Evolutionary conservation across 2,888 invertebrate species (phyloP).

Genomic region (Aspidiotus rigidus): DNA sequence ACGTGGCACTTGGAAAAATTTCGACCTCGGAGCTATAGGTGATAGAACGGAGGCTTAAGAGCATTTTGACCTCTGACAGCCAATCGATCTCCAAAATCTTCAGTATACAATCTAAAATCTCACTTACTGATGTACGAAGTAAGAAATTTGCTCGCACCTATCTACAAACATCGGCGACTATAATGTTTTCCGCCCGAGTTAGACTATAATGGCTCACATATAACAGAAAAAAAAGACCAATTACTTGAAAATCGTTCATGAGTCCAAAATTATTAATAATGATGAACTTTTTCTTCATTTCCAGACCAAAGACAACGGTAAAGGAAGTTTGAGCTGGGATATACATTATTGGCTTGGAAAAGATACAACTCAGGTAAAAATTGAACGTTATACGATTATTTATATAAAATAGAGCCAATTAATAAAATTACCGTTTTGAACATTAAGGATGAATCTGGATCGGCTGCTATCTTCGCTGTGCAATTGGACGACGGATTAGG

Average conservation of each 20-base stretch:
- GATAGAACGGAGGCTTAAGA: no score
- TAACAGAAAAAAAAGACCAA: background rate
- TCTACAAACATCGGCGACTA: no score
- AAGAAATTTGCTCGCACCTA: no score
- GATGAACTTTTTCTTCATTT: slow-evolving; percentile 38
- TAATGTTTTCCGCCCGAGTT: background rate
- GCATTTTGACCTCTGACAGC: no score
- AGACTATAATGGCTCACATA: background rate
- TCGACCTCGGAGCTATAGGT: no score
- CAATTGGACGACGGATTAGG: slow-evolving; percentile 74
- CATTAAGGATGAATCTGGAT: slow-evolving; percentile 58
- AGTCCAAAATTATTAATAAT: background rate
- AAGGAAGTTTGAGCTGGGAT: slow-evolving; percentile 61
- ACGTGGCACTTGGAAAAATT: no score
- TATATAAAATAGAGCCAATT: background rate
- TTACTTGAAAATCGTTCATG: background rate
- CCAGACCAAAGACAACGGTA: slow-evolving; percentile 55
- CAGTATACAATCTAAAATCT: no score
- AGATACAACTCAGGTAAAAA: slow-evolving; percentile 56
- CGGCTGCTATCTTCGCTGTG: slow-evolving; percentile 67
- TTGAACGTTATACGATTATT: slow-evolving; percentile 28
- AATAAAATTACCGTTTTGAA: slow-evolving; percentile 8
- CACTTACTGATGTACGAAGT: no score
- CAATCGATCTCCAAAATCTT: no score
- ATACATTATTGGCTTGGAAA: slow-evolving; percentile 83